Conservation (phyloP, 2,797 vertebrate genomes). For the Pangasius djambal region DNA sequence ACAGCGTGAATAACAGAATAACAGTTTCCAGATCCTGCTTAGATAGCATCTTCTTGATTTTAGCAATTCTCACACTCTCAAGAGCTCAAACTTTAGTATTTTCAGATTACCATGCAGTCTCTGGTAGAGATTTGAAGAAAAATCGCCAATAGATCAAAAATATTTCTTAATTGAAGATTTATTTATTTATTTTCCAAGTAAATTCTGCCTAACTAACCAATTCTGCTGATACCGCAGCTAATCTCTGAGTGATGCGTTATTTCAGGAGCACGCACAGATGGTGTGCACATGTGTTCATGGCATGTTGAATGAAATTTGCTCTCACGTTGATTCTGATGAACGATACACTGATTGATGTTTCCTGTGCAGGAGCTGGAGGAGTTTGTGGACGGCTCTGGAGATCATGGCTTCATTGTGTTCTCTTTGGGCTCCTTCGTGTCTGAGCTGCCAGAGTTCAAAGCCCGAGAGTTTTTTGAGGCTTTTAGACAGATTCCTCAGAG, state of each 20-base stretch:
- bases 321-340: not conserved
- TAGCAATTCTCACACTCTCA: too few relatives aligned
- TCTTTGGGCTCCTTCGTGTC: conserved; percentile 90
- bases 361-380: conserved; percentile 83
- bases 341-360: not conserved
- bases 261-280: not conserved
- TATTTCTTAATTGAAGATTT: not conserved
- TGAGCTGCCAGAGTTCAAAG: conserved; percentile 79
- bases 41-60: too few relatives aligned
- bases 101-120: not conserved
- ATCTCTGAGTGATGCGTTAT: not conserved
- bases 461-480: conserved; percentile 81
- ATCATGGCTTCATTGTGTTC: conserved; percentile 90
- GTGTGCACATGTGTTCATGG: not conserved
- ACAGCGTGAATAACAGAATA: too few relatives aligned
- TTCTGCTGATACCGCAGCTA: not conserved
- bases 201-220: not conserved
- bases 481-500: conserved; percentile 88
- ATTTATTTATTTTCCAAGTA: not conserved
- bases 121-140: not conserved
- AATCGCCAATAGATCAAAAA: not conserved
- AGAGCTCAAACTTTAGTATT: not conserved
- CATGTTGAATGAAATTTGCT: not conserved
- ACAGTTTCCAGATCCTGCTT: too few relatives aligned
- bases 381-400: conserved; percentile 90